A percentile compares a stretch with the other conserved stretches of the same genome.
Conservation (phyloP, 1,140 invertebrate species). For the Semibalanus balanoides region DNA sequence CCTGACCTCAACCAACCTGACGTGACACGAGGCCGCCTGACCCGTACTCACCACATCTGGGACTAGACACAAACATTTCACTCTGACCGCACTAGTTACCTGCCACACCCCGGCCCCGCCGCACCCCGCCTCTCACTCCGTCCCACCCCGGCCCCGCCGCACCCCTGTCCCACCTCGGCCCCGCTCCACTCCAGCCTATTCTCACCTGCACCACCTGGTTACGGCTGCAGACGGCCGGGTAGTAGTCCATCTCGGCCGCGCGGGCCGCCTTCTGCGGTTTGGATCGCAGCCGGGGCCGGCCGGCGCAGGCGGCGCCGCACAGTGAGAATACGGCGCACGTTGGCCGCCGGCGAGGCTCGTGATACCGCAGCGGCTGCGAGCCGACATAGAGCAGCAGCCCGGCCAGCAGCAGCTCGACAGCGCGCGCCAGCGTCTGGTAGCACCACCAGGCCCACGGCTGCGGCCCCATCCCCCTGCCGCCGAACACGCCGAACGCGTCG, state of each 20-base stretch:
- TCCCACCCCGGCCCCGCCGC: too few species aligned
- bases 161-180: too few species aligned
- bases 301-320: background rate
- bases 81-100: too few species aligned
- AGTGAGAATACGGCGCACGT: background rate
- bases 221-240: constrained; percentile 13
- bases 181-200: too few species aligned
- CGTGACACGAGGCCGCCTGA: too few species aligned
- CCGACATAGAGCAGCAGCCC: constrained; percentile 66
- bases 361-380: constrained; percentile 32
- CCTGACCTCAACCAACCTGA: too few species aligned
- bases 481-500: constrained; percentile 31
- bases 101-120: too few species aligned
- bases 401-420: constrained; percentile 69
- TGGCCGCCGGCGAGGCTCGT: constrained; percentile 11
- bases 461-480: constrained; percentile 13
- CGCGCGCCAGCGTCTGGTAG: constrained; percentile 64
- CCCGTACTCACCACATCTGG: too few species aligned
- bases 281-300: background rate
- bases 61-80: too few species aligned
- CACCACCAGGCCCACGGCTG: constrained; percentile 71
- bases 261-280: background rate
- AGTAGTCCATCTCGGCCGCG: constrained; percentile 6
- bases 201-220: constrained; percentile 6
- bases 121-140: too few species aligned